Evolutionary conservation across 2,797 vertebrate genomes (phyloP), one percentile per base, ranked within the genome.

Genomic region (Sebastes vulpes): DNA sequence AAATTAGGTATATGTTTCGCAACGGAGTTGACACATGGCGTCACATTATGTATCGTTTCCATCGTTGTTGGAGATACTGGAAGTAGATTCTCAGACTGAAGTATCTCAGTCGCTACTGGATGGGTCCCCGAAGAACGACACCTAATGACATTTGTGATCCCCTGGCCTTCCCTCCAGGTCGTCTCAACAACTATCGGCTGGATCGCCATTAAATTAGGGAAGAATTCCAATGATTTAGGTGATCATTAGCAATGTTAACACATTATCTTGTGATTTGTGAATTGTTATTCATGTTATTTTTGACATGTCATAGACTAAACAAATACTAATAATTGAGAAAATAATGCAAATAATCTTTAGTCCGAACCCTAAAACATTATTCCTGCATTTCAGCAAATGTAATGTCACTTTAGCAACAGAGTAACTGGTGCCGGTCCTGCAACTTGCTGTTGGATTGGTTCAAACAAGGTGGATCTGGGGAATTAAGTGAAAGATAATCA

Each of bases 1-100:
- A 65, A 68, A 72, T 32, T 18, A 59, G 70, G 57, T 59, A 48
- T 6, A 23, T 3, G 11, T 63, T 53, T 7, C 8, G 48, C 54
- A 69, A 23, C 1, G 21, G 20, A 1, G 29, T 54, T 18, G 54
- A 48, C 67, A 59, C 29, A 3, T 6, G 11, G 38, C 3, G 12
- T 26, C n/a, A 4, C 2, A 46, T 69, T 20, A 46, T 59, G 2
- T 25, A 38, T 25, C 26, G 1, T 20, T 53, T 35, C 21, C 11
- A 23, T 18, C 25, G 9, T 29, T 12, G n/a, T 25, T 67, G 25
- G 59, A 60, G 23, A 60, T 14, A 46, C 9, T 54, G 11, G 64
- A 73, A 46, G 46, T 8, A 58, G 4, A 50, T 4, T 54, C 52
- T 52, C 26, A 26, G 20, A 1, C 16, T 50, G 18, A 42, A 42